A percentile compares a stretch with the other conserved stretches of the same genome.
phyloP scores from a whole-genome alignment of 2,797 vertebrate species.

The Acrossocheilus fasciatus region DNA sequence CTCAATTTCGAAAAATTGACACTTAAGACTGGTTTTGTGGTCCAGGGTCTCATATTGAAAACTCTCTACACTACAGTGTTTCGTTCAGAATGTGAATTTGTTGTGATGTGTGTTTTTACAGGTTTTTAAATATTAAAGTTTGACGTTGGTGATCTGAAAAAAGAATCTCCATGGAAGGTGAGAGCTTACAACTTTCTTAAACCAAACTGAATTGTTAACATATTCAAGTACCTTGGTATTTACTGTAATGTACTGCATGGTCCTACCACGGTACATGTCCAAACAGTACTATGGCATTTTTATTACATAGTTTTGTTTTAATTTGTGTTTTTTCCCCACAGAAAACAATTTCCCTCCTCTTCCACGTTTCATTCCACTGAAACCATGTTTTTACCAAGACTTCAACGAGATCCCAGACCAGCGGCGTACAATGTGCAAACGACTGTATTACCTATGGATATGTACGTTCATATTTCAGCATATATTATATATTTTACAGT shows the following conservation, averaged over 20 bases:
- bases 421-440: conserved; percentile 87
- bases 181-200: conserved; percentile 35
- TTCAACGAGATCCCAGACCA: conserved; percentile 93
- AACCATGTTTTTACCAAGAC: conserved; percentile 96
- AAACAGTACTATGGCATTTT: not conserved
- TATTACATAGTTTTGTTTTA: not conserved
- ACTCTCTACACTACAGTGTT: not conserved
- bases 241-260: not conserved
- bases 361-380: conserved; percentile 90
- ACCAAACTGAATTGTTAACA: not conserved
- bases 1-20: too few relatives aligned
- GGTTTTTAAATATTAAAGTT: conserved; percentile 44
- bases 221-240: not conserved
- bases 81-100: not conserved
- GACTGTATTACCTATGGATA: conserved; percentile 93
- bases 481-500: not conserved
- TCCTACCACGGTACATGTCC: not conserved
- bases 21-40: too few relatives aligned
- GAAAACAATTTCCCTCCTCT: conserved; percentile 96
- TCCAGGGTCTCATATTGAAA: not conserved
- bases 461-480: conserved; percentile 78
- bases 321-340: conserved; percentile 54
- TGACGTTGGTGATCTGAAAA: conserved; percentile 36
- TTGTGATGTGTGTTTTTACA: conserved; percentile 38
- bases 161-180: conserved; percentile 78